Base-by-base conservation (phyloP, 2,797 vertebrate genomes). In the Acrossocheilus wenchowensis region DNA sequence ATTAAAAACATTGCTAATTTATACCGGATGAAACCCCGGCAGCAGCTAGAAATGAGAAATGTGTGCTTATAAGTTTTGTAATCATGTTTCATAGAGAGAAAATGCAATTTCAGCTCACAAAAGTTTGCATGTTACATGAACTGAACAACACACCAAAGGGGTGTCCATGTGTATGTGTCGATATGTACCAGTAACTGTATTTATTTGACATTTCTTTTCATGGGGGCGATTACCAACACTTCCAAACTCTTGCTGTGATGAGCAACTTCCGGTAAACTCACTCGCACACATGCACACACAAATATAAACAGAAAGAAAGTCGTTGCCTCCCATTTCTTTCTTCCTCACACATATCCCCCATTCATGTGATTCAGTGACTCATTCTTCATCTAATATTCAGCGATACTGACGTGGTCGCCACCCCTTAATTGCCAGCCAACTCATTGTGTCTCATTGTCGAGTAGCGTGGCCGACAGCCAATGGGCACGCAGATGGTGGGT, bases 401-500 rank as follows among this genome's bases (percentile, higher is more conserved):
- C 68, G 78, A 89, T 74, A 77, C 66, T 78, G 88, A 84, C 85
- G 68, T 83, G 66, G 68, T 82, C 68, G 10, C 80, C 43, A 83
- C 85, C 78, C 87, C 79, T 88, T 39, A 69, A 75, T 82, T 84
- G 41, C 50, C 41, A 69, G 78, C 73, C 83, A 89, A 73, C 71
- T 72, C 72, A 89, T 87, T 90, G 87, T 89, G 88, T 87, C 87
- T 88, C 57, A 86, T 68, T 81, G 81, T 79, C 94, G 92, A 95
- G 80, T 91, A 92, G 92, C 90, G 77, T 84, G 82, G 89, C 91
- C 5, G 14, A 30, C 15, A 52, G 91, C 94, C 93, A 94, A 91
- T 95, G 83, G 39, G 81, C 74, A 72, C 36, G 62, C 89, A 88
- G 89, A 88, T 91, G 90, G 87, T 86, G 83, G 89, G 89, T 90